Conservation (phyloP, 2,113 vertebrate genomes). For the Perccottus glenii region DNA sequence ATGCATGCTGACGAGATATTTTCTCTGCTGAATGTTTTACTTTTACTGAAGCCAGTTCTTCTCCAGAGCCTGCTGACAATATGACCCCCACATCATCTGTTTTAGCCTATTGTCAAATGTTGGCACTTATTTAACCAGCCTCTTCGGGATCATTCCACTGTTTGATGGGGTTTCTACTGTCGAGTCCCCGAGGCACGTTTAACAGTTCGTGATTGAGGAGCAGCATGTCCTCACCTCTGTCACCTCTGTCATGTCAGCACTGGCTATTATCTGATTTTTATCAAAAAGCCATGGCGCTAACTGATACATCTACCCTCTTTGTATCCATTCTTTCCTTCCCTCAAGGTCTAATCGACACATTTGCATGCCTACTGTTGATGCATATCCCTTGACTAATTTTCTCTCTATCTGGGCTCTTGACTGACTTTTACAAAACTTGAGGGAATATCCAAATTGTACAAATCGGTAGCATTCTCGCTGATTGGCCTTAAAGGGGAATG, state of each 20-base stretch:
- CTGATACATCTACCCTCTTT: background rate
- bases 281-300: background rate
- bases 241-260: constrained; percentile 20
- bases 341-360: background rate
- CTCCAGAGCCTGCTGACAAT: constrained; percentile 1
- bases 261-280: constrained; percentile 18
- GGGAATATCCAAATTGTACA: constrained; percentile 11
- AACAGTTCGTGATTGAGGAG: constrained; percentile 19
- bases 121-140: constrained; percentile 18
- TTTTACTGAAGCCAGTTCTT: constrained; percentile 4
- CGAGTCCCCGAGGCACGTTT: constrained; percentile 11
- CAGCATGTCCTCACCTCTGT: constrained; percentile 45
- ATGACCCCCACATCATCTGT: background rate
- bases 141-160: background rate
- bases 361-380: background rate
- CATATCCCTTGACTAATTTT: constrained; percentile 19
- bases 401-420: background rate
- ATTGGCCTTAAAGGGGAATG: constrained; percentile 32
- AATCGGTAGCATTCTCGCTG: constrained; percentile 25
- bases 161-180: constrained; percentile 32
- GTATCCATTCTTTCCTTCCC: background rate
- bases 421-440: constrained; percentile 42
- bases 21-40: constrained; percentile 17
- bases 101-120: constrained; percentile 11
- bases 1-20: constrained; percentile 31